phyloP scores from a whole-genome alignment of 2,888 invertebrate genomes.

The Clitarchus hookeri region DNA sequence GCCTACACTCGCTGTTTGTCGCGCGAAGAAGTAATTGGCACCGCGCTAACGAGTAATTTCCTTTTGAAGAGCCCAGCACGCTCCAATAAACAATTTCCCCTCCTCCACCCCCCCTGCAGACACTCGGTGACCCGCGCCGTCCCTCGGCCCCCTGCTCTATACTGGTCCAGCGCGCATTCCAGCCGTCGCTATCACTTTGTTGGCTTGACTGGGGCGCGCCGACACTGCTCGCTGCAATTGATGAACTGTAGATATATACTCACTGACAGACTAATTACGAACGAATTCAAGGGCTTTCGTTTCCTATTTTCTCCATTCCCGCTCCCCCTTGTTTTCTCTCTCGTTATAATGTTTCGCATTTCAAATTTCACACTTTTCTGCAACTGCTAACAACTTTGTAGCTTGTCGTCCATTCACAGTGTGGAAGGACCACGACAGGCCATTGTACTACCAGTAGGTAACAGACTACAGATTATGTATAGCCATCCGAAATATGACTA shows the following conservation, averaged over 20 bases:
- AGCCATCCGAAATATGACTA: too few relatives aligned
- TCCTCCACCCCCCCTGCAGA: not conserved
- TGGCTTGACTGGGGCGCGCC: not conserved
- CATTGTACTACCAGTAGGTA: too few relatives aligned
- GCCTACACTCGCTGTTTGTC: not conserved
- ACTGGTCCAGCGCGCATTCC: not conserved
- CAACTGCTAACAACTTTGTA: too few relatives aligned
- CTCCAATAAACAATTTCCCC: not conserved
- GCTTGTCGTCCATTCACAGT: too few relatives aligned
- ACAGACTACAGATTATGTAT: too few relatives aligned
- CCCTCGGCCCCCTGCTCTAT: not conserved
- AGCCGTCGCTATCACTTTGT: not conserved
- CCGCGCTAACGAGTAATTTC: constrained; percentile 14
- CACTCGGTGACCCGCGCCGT: not conserved
- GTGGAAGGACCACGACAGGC: too few relatives aligned
- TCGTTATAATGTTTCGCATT: too few relatives aligned
- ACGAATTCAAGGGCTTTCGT: too few relatives aligned
- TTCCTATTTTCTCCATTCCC: too few relatives aligned
- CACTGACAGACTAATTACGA: too few relatives aligned
- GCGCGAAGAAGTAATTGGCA: not conserved
- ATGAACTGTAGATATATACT: not conserved
- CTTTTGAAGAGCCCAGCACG: constrained; percentile 5
- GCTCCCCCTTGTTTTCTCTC: too few relatives aligned
- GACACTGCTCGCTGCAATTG: not conserved
- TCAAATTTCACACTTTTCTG: too few relatives aligned